Conservation (phyloP, 2,888 invertebrate species). For the Lasioglossum pauxillum region DNA sequence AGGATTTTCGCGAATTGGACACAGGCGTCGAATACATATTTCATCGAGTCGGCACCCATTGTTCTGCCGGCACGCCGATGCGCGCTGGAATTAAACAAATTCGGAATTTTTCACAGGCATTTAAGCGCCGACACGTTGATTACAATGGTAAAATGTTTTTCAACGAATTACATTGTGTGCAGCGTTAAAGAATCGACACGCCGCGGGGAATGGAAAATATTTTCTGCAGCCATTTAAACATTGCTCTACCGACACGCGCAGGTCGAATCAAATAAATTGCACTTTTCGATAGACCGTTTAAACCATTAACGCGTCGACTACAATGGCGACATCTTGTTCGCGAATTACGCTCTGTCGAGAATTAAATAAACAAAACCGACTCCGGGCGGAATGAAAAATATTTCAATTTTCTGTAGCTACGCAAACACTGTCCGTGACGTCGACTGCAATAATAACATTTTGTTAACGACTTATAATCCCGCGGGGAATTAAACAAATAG, state of each 20-base stretch:
- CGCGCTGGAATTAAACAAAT: not conserved
- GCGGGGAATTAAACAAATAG: not conserved
- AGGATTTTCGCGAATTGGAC: not conserved
- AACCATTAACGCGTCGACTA: not conserved
- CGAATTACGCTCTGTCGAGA: not conserved
- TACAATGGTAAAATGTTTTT: not conserved
- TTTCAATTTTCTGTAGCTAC: not conserved
- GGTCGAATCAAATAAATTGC: not conserved
- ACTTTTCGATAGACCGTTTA: not conserved
- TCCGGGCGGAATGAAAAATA: no score
- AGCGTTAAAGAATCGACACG: not conserved
- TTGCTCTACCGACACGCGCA: not conserved
- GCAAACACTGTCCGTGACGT: not conserved
- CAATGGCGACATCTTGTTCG: not conserved
- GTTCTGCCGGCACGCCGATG: not conserved
- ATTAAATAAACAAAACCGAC: not conserved
- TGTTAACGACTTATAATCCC: not conserved
- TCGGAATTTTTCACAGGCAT: not conserved
- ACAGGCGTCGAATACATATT: constrained; percentile 9
- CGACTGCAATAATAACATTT: not conserved
- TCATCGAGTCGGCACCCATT: not conserved
- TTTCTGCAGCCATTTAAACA: not conserved
- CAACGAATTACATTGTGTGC: not conserved
- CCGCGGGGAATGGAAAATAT: not conserved
- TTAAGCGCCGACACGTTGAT: not conserved